Conservation (phyloP, 2,797 vertebrate species). For the Coccyzus lansbergi region DNA sequence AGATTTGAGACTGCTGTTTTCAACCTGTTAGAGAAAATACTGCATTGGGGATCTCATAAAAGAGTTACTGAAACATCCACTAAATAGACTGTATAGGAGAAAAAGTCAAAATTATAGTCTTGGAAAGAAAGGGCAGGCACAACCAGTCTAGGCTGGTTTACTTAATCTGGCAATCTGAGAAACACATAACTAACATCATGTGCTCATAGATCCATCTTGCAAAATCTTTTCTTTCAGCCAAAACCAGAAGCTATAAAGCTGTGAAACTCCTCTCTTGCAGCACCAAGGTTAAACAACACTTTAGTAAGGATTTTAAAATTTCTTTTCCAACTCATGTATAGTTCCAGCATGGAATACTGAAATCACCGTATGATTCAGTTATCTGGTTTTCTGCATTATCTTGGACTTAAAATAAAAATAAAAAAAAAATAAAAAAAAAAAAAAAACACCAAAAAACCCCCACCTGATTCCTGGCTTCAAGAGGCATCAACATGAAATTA, state of each 20-base stretch:
- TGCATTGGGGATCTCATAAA: rapidly evolving
- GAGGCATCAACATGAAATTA: neutral
- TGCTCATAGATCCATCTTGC: neutral
- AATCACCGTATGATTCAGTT: neutral
- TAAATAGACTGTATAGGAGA: neutral
- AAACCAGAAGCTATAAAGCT: neutral
- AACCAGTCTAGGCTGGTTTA: neutral
- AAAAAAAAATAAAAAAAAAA: no score
- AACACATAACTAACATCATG: neutral
- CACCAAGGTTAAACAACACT: neutral
- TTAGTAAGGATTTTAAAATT: neutral
- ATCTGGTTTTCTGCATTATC: neutral
- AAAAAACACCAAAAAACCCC: no score
- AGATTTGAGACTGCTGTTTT: neutral
- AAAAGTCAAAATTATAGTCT: neutral
- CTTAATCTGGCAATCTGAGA: neutral
- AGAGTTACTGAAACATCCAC: neutral
- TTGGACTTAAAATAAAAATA: neutral
- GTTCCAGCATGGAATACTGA: neutral
- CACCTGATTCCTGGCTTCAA: neutral
- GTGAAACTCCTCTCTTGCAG: neutral
- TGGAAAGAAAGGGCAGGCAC: neutral
- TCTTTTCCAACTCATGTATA: neutral
- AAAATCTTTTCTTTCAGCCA: neutral
- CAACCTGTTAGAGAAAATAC: neutral